These are phyloP conservation scores for Cercocebus atys DNA, from an alignment of 2,113 vertebrate genomes.

Conservation along the genomic window DNA sequence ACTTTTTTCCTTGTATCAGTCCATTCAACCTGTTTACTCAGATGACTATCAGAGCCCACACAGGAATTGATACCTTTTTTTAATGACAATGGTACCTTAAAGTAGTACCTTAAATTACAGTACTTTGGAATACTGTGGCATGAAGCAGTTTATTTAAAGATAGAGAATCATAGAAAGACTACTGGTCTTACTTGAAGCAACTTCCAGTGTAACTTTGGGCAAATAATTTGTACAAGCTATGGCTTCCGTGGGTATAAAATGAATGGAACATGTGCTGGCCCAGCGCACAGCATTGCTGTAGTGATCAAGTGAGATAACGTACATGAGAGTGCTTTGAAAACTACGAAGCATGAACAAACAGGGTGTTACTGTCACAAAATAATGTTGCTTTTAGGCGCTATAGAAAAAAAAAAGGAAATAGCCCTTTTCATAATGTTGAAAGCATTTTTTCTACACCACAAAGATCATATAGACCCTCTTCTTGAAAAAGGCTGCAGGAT, in stretches of 20 bases:
- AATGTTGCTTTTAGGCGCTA: background rate
- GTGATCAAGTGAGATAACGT: too few species aligned
- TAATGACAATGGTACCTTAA: background rate
- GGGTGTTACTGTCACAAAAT: background rate
- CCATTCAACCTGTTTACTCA: background rate
- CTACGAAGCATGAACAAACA: too few species aligned
- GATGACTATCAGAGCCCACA: background rate
- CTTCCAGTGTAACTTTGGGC: background rate
- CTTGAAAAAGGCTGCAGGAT: background rate
- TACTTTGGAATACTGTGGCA: background rate
- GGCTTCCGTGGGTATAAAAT: background rate
- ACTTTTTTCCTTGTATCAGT: background rate
- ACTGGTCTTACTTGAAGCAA: background rate
- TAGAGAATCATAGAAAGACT: background rate
- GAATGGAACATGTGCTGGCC: background rate
- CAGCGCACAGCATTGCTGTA: background rate
- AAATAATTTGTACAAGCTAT: background rate
- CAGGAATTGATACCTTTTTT: background rate
- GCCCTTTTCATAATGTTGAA: background rate
- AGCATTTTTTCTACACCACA: background rate
- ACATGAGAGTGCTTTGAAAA: background rate
- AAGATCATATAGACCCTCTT: background rate
- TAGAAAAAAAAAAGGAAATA: background rate
- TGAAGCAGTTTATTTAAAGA: background rate
- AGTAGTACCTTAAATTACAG: background rate